Percentiles rank a stretch among this genome's conserved stretches.
Evolutionary conservation across 2,888 invertebrate species (phyloP).

Genomic region (Pterobdella sp.): DNA sequence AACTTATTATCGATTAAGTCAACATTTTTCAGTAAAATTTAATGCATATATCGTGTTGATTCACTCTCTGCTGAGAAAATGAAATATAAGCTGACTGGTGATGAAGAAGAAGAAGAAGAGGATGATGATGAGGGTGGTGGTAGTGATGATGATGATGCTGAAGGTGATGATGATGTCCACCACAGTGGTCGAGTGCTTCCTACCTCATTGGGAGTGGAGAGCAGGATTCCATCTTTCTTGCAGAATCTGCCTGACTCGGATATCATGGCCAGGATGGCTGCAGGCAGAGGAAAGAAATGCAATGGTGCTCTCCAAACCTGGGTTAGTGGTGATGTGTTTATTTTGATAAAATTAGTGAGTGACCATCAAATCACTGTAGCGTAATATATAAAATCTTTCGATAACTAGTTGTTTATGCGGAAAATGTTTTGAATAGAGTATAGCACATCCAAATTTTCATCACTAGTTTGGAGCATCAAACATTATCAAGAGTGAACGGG

Average conservation of each 20-base stretch:
- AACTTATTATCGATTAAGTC: too few relatives aligned
- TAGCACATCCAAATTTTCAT: background rate
- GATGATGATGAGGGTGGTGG: too few relatives aligned
- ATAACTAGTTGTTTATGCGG: background rate
- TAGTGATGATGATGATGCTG: too few relatives aligned
- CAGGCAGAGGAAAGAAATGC: slow-evolving; percentile 24
- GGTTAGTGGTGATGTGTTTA: slow-evolving; percentile 5
- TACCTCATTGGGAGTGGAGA: slow-evolving; percentile 21
- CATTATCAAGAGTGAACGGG: slow-evolving; percentile 24
- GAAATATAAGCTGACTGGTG: too few relatives aligned
- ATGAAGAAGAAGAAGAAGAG: too few relatives aligned
- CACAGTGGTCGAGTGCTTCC: slow-evolving; percentile 19
- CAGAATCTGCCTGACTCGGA: slow-evolving; percentile 27
- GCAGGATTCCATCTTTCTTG: slow-evolving; percentile 29
- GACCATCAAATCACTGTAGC: background rate
- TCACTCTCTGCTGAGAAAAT: too few relatives aligned
- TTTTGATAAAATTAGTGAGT: background rate
- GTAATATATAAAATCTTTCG: background rate
- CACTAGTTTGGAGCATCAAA: slow-evolving; percentile 24
- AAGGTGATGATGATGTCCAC: too few relatives aligned
- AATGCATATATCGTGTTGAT: too few relatives aligned
- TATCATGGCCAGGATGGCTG: slow-evolving; percentile 25
- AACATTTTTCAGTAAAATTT: too few relatives aligned
- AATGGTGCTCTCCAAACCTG: slow-evolving; percentile 26
- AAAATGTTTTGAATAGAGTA: background rate